Evolutionary conservation across 2,888 invertebrate species (phyloP), one percentile per base, ranked within the genome.

Genomic region (Spisula subtruncata): DNA sequence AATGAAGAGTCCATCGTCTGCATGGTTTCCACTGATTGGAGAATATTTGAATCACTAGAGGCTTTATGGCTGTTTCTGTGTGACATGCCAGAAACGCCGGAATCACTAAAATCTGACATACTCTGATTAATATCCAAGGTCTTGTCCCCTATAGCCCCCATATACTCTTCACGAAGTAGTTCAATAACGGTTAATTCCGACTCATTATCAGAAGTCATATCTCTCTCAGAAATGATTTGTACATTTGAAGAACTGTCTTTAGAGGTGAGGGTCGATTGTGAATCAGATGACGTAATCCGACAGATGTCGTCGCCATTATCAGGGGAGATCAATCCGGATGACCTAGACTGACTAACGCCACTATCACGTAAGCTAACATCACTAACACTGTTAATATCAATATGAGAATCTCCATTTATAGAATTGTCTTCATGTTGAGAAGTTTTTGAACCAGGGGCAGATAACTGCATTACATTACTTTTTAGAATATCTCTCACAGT

Each of bases 31-130:
- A 92, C 90, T 60, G 94, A 92, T 20, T 92, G 92, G 20, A 93
- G 75, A 32, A 94, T 83, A 89, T 96, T 94, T n/a, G 96, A 94
- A 88, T 96, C 96, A 91, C 95, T 95, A 18, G 94, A 92, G 54
- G 93, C 91, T 81, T 92, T 92, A 80, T 92, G 88, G n/a, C 79
- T 87, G 75, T 84, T 92, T 85, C 83, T 89, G 35, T 89, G 86
- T 32, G 92, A 92, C 60, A 90, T 86, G 5, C 86, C 89, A 0
- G 92, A 90, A 1, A 90, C 86, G n/a, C 88, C 90, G 0, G 91
- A 89, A 75, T 88, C 89, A 54, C 87, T 89, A 54, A 90, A 90
- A 48, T 93, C 91, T n/a, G 92, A 91, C 20, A 91, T 85, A 83
- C 89, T 91, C 46, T 83, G 85, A 46, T 86, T 85, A 48, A 87